Percentiles rank a stretch among this genome's conserved stretches.
Evolutionary conservation across 2,113 vertebrate species (phyloP).

Genomic region (Sarotherodon lohbergeri): DNA sequence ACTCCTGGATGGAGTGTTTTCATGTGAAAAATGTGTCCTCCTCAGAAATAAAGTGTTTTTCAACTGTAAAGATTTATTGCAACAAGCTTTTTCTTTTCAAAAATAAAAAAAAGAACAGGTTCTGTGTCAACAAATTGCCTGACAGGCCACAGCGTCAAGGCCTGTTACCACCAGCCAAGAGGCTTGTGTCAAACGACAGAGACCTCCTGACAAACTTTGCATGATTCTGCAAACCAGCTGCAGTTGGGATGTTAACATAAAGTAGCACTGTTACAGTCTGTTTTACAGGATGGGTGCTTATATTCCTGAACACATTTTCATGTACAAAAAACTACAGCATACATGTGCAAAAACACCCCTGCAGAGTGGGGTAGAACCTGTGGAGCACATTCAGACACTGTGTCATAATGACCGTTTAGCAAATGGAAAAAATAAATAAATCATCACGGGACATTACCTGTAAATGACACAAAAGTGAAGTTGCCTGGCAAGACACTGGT

Average conservation of each 20-base stretch:
- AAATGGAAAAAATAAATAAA: conserved; percentile 9
- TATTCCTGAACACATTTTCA: conserved; percentile 12
- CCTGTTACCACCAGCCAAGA: conserved; percentile 35
- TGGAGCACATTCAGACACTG: conserved; percentile 21
- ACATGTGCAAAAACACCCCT: not conserved
- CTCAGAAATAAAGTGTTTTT: not conserved
- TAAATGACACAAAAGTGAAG: not conserved
- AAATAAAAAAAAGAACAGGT: conserved; percentile 3
- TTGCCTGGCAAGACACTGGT: not conserved
- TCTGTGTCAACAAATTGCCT: not conserved
- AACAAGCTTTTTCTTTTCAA: not conserved
- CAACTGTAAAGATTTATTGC: conserved; percentile 42
- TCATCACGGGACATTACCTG: not conserved
- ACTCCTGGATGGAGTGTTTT: not conserved
- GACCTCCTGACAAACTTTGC: conserved; percentile 40
- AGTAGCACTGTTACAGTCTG: conserved; percentile 55
- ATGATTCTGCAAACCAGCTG: conserved; percentile 77
- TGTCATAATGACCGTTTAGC: not conserved
- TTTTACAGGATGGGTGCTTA: conserved; percentile 26
- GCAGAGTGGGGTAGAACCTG: not conserved
- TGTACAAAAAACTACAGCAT: conserved; percentile 5
- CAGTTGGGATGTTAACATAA: conserved; percentile 60
- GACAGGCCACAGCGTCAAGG: not conserved
- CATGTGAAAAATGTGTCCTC: not conserved
- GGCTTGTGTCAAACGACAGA: conserved; percentile 47